Base-by-base conservation (phyloP, 2,113 vertebrate species). In the Pseudorectes ferrugineus region DNA sequence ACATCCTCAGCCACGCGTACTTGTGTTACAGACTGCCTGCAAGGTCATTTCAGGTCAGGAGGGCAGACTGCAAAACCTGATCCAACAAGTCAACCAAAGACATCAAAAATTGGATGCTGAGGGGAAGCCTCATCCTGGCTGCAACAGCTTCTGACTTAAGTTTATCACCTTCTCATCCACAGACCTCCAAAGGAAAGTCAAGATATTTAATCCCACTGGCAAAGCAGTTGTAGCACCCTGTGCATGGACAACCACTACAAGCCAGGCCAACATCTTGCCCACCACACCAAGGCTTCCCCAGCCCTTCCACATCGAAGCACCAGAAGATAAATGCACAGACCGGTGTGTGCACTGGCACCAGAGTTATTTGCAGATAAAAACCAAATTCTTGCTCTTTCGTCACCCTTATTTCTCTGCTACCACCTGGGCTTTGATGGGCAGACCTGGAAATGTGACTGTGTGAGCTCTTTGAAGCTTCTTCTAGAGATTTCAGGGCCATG, bases 301-400 rank as follows among this genome's bases (percentile, higher is more conserved):
- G 77, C 46, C 46, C 63, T 54, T 66, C 51, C 72, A 43, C 42
- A 84, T 14, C 1, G 0, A 85, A 74, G 23, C 38, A 42, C 7
- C 38, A n/a, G 52, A 46, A 58, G 46, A 42, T 12, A 61, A 93
- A 70, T 3, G 31, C 63, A 22, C n/a, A 76, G 62, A 42, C 2
- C 0, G 0, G 5, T 5, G 23, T 2, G 11, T 11, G 28, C 74
- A 29, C n/a, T 5, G 12, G 57, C 78, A 73, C 23, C 2, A 5
- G 29, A 33, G 18, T 1, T 4, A 35, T 85, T 38, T 33, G 25
- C 54, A 54, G 36, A 40, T 2, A 33, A 42, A 82, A 79, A 82
- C 11, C 0, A 5, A 83, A 35, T 15, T 38, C 42, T 33, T 54
- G 42, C 14, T 70, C 46, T 76, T 65, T 42, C 12, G 8, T 42